Conservation (phyloP, 2,888 invertebrate species). For the Aricia artaxerxes region DNA sequence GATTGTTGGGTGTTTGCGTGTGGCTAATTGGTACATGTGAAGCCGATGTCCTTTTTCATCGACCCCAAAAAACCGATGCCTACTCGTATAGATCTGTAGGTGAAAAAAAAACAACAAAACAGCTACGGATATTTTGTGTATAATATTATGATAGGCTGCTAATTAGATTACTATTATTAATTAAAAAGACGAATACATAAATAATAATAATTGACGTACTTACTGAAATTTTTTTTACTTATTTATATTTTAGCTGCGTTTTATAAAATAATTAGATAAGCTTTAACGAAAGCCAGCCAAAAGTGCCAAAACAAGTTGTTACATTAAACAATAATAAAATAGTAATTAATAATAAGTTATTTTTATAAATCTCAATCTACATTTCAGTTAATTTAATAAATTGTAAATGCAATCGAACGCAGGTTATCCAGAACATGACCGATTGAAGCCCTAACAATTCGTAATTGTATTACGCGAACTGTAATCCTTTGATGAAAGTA, state of each 20-base stretch:
- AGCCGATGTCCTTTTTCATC: conserved; percentile 47
- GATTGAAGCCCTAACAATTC: conserved; percentile 15
- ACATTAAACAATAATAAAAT: not conserved
- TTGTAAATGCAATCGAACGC: not conserved
- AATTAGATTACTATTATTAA: too few species aligned
- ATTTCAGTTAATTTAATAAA: not conserved
- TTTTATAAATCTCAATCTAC: not conserved
- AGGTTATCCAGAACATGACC: conserved; percentile 4
- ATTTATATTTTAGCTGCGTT: too few species aligned
- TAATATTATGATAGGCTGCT: too few species aligned
- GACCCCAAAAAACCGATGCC: conserved; percentile 31
- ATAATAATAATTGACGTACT: too few species aligned
- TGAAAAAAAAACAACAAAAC: too few species aligned
- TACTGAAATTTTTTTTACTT: too few species aligned
- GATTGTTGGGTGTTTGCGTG: conserved; percentile 50
- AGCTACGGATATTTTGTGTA: too few species aligned
- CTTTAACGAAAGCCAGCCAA: too few species aligned
- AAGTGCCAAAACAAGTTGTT: not conserved
- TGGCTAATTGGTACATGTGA: conserved; percentile 48
- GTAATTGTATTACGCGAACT: conserved; percentile 23
- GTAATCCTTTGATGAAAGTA: conserved; percentile 24
- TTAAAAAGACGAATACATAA: too few species aligned
- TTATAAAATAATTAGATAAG: too few species aligned
- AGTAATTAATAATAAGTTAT: too few species aligned
- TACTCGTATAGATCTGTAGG: not conserved